phyloP scores from a whole-genome alignment of 2,888 invertebrate genomes.

The Drosophila kuntzei region DNA sequence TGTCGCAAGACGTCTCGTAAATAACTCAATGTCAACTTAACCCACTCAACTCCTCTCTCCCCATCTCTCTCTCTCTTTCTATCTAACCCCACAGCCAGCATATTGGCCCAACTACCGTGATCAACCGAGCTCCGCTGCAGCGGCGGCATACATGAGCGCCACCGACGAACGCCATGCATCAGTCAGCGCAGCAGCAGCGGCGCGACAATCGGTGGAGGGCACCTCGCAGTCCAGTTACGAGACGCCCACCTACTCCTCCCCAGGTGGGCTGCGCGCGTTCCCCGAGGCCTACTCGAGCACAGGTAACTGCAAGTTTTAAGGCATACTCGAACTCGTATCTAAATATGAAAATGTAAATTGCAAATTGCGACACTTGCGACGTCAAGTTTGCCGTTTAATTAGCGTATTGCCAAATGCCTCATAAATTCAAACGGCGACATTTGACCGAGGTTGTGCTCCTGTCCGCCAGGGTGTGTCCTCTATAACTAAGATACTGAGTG shows the following conservation, averaged over 20 bases:
- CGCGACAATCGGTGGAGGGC: constrained; percentile 85
- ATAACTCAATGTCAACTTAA: constrained; percentile 61
- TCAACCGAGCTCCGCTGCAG: constrained; percentile 83
- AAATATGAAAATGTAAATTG: constrained; percentile 14
- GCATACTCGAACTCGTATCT: constrained; percentile 26
- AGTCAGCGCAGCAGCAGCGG: constrained; percentile 82
- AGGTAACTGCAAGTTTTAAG: constrained; percentile 74
- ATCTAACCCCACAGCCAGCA: constrained; percentile 65
- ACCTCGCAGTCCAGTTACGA: constrained; percentile 86
- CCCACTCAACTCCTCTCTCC: not conserved
- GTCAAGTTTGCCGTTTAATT: constrained; percentile 73
- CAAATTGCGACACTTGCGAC: constrained; percentile 36
- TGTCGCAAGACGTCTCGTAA: constrained; percentile 51
- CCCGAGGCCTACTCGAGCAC: constrained; percentile 85
- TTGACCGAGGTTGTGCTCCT: constrained; percentile 52
- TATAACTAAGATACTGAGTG: not conserved
- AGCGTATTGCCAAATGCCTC: constrained; percentile 68
- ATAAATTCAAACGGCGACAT: constrained; percentile 47
- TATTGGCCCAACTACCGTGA: constrained; percentile 86
- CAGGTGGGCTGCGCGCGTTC: constrained; percentile 84
- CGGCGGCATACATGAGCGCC: constrained; percentile 84
- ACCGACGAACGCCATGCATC: constrained; percentile 85
- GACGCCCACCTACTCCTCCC: constrained; percentile 85
- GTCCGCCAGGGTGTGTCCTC: constrained; percentile 41
- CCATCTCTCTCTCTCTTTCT: constrained; percentile 5